Percentiles rank a stretch among this genome's conserved stretches.
phyloP scores from a whole-genome alignment of 2,797 vertebrate genomes.

The Dipus sagitta region DNA sequence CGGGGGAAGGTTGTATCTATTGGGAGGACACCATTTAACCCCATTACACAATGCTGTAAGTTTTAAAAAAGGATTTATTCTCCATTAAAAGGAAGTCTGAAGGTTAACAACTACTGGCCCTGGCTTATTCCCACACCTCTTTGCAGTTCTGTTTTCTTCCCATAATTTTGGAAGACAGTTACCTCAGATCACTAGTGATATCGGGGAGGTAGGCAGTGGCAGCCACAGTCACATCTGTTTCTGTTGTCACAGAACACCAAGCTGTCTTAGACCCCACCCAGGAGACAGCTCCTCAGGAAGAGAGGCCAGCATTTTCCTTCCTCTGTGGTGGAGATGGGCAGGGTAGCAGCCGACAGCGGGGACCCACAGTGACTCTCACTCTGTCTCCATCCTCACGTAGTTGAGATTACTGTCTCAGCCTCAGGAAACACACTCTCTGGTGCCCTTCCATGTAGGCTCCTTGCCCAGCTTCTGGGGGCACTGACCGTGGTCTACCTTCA shows the following conservation, averaged over 20 bases:
- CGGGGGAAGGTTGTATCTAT: neutral
- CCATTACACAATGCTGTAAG: neutral
- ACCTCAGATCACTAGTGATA: neutral
- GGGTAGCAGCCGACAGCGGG: fast-evolving
- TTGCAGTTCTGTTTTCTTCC: neutral
- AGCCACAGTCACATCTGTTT: neutral
- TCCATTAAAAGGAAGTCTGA: neutral
- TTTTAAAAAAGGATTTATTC: neutral
- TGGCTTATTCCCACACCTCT: neutral
- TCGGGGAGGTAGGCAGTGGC: neutral
- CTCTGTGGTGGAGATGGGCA: neutral
- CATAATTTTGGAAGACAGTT: no score
- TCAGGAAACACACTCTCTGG: neutral
- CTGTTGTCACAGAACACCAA: neutral
- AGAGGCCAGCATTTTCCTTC: neutral
- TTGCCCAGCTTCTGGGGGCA: neutral
- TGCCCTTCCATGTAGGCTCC: neutral
- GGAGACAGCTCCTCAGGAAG: neutral
- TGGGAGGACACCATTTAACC: neutral
- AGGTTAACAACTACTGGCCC: neutral
- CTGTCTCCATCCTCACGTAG: neutral
- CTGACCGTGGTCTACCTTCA: neutral
- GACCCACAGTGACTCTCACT: neutral
- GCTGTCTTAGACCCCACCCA: neutral
- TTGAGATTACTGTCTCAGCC: neutral